phyloP scores from a whole-genome alignment of 2,113 vertebrate species.

The Alces alces region DNA sequence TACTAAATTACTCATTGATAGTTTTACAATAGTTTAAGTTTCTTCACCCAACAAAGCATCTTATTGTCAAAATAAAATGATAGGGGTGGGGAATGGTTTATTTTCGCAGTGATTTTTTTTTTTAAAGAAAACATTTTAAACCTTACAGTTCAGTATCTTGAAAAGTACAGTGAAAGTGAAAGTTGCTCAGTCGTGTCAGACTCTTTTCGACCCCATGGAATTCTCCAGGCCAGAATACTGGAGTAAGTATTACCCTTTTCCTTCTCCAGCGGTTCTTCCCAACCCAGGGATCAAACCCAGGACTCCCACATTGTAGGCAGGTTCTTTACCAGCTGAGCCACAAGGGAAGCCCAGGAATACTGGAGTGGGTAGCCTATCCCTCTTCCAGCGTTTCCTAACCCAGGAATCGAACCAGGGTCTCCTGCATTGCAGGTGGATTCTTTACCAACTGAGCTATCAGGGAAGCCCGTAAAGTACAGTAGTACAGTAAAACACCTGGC shows the following conservation, averaged over 20 bases:
- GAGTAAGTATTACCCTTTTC: not conserved
- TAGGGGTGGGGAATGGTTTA: not conserved
- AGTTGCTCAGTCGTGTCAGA: not conserved
- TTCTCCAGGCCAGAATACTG: not conserved
- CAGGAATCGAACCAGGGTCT: not conserved
- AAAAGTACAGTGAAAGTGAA: not conserved
- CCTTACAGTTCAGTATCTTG: not conserved
- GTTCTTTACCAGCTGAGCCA: not conserved
- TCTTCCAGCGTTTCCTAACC: not conserved
- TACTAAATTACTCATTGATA: not conserved
- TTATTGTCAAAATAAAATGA: not conserved
- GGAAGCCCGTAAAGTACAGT: not conserved
- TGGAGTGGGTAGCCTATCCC: not conserved
- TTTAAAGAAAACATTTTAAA: not conserved
- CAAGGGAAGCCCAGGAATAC: not conserved
- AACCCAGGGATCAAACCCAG: not conserved
- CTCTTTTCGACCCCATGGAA: not conserved
- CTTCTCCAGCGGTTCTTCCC: not conserved
- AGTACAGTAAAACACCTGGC: not conserved
- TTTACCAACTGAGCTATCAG: not conserved
- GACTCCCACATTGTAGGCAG: not conserved
- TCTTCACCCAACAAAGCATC: not conserved
- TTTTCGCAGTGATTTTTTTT: not conserved
- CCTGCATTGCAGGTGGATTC: not conserved
- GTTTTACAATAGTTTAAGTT: not conserved